Percentiles rank a stretch among this genome's conserved stretches.
Evolutionary conservation across 2,888 invertebrate genomes (phyloP).

Genomic region (Platypus cylindrus): DNA sequence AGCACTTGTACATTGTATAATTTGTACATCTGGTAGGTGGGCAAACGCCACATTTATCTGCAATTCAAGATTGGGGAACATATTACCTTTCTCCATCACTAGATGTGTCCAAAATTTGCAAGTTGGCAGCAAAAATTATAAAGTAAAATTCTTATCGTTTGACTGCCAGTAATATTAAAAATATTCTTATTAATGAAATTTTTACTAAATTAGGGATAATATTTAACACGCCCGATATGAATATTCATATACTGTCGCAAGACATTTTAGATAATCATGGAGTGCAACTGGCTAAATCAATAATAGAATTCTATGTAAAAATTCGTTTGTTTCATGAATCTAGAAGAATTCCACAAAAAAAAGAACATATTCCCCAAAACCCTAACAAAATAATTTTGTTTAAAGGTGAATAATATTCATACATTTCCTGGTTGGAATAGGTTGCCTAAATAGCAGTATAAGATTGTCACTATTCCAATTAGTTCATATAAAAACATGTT

Average conservation of each 20-base stretch:
- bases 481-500: too few species aligned
- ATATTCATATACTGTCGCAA: slow-evolving; percentile 4
- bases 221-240: slow-evolving; percentile 3
- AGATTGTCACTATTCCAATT: too few species aligned
- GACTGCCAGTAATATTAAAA: not conserved
- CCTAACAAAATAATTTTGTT: slow-evolving; percentile 3
- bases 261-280: slow-evolving; percentile 5
- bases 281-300: not conserved
- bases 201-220: slow-evolving; percentile 1
- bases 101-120: slow-evolving; percentile 2
- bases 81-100: slow-evolving; percentile 2
- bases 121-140: slow-evolving; percentile 1
- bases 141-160: not conserved
- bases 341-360: slow-evolving; percentile 2
- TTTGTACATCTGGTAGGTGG: too few species aligned
- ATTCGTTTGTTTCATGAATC: slow-evolving; percentile 4
- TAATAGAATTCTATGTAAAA: slow-evolving; percentile 1
- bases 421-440: too few species aligned
- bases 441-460: too few species aligned
- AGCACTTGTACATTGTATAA: too few species aligned
- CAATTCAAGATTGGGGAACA: slow-evolving; percentile 3
- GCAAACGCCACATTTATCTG: too few species aligned
- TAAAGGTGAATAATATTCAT: too few species aligned
- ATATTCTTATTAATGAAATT: not conserved
- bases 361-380: slow-evolving; percentile 2